These are phyloP conservation scores for Macquaria ambigua DNA, from an alignment of 2,113 vertebrate species.

Conservation along the genomic window DNA sequence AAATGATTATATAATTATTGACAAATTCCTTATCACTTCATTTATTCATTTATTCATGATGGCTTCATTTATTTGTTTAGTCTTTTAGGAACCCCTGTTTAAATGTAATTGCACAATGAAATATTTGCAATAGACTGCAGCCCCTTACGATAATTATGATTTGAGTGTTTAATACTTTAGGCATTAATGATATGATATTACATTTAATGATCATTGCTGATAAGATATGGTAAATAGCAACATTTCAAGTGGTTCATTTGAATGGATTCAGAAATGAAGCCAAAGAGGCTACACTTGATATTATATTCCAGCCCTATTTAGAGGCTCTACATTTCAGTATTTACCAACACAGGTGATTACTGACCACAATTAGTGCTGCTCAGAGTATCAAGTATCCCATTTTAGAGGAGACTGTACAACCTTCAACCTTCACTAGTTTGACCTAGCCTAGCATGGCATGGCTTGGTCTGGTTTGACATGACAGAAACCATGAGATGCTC, in stretches of 20 bases:
- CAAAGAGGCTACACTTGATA: not conserved
- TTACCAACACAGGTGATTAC: constrained; percentile 33
- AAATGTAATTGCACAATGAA: not conserved
- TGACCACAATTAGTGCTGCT: constrained; percentile 16
- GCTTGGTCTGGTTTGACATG: not conserved
- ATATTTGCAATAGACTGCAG: not conserved
- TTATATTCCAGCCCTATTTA: not conserved
- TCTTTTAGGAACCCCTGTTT: not conserved
- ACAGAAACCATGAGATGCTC: not conserved
- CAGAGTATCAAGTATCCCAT: constrained; percentile 7
- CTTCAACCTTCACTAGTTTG: constrained; percentile 2
- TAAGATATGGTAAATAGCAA: not conserved
- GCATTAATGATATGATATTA: too few species aligned
- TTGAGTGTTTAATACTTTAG: not conserved
- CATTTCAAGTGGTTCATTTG: not conserved
- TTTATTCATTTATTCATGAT: not conserved
- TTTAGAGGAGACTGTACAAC: constrained; percentile 17
- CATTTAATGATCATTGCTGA: too few species aligned
- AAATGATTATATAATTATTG: not conserved
- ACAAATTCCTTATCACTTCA: not conserved
- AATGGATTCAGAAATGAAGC: not conserved
- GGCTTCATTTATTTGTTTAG: not conserved
- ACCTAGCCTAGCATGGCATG: not conserved
- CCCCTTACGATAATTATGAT: too few species aligned
- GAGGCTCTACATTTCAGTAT: constrained; percentile 1